Evolutionary conservation across 2,113 vertebrate genomes (phyloP).

Genomic region (Gallinago jamesoni): DNA sequence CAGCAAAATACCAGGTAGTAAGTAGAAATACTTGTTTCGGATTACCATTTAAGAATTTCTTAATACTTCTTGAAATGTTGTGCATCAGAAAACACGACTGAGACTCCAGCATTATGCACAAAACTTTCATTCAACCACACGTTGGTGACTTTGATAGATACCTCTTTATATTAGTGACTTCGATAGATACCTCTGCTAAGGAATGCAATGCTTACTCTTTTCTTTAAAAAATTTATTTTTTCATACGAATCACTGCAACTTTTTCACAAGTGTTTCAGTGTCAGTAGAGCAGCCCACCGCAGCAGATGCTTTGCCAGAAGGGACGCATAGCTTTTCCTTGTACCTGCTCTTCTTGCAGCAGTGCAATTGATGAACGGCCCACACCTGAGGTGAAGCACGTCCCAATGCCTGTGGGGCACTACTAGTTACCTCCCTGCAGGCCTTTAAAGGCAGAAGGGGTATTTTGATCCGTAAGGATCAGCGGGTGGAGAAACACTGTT

Average conservation of each 20-base stretch:
- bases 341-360: neutral
- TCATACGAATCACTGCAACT: neutral
- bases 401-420: neutral
- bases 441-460: neutral
- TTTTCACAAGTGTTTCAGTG: neutral
- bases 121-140: neutral
- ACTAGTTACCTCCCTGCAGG: fast-evolving
- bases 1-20: neutral
- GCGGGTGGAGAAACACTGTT: neutral
- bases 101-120: neutral
- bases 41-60: neutral
- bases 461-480: neutral
- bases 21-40: neutral
- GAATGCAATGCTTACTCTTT: neutral
- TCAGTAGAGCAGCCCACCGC: neutral
- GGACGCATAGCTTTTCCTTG: neutral
- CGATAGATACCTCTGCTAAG: neutral
- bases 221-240: neutral
- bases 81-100: neutral
- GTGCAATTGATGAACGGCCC: neutral
- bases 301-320: neutral
- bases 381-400: neutral
- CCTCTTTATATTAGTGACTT: neutral
- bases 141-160: neutral
- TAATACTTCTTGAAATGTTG: neutral